Evolutionary conservation across 2,888 invertebrate species (phyloP).

Genomic region (Hyalella azteca): DNA sequence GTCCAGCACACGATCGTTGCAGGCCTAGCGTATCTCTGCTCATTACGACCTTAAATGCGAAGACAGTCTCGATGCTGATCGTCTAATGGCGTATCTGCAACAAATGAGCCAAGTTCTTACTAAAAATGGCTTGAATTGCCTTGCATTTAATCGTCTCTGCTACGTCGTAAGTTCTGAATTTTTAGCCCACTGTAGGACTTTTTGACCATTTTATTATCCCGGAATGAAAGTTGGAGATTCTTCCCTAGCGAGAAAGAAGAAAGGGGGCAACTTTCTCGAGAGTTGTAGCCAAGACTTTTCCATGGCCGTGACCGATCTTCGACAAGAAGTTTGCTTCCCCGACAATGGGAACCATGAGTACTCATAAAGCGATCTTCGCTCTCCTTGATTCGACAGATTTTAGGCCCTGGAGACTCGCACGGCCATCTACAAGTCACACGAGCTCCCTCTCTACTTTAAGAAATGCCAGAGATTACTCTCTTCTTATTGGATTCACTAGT

Average conservation of each 20-base stretch:
- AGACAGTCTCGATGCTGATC: not conserved
- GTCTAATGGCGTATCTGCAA: slow-evolving; percentile 25
- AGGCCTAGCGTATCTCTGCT: not conserved
- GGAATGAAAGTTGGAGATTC: slow-evolving; percentile 28
- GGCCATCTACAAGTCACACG: too few relatives aligned
- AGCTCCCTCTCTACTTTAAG: too few relatives aligned
- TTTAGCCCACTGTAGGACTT: not conserved
- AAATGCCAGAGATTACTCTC: too few relatives aligned
- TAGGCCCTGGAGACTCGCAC: too few relatives aligned
- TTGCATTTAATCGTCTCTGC: slow-evolving; percentile 26
- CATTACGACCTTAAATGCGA: not conserved
- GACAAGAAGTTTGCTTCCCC: not conserved
- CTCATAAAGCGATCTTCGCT: slow-evolving; percentile 10
- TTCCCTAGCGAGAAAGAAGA: not conserved
- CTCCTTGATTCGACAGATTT: not conserved
- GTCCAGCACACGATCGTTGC: not conserved
- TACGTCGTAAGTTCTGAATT: slow-evolving; percentile 12
- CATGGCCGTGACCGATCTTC: slow-evolving; percentile 4
- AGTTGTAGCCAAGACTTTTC: slow-evolving; percentile 21
- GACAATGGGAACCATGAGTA: not conserved
- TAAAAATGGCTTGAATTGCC: slow-evolving; percentile 23
- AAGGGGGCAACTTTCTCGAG: slow-evolving; percentile 4
- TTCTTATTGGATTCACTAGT: too few relatives aligned
- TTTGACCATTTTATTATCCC: slow-evolving; percentile 29
- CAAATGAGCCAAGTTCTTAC: slow-evolving; percentile 18